These are phyloP conservation scores for Chaenogobius annularis DNA, from an alignment of 2,113 vertebrate genomes.

Conservation along the genomic window DNA sequence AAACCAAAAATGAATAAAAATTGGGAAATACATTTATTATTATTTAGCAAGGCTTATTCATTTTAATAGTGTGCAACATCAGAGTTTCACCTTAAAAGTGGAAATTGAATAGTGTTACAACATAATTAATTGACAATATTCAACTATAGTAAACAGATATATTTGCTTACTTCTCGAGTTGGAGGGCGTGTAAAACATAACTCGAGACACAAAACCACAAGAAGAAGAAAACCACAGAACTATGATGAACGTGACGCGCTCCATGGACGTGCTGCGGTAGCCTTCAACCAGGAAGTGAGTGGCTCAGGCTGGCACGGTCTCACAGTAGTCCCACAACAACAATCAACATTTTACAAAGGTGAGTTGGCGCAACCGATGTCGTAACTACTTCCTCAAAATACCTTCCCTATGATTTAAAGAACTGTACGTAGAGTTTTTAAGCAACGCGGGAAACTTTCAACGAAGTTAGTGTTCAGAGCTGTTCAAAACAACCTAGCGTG, in stretches of 20 bases:
- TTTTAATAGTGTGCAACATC: too few relatives aligned
- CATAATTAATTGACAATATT: too few relatives aligned
- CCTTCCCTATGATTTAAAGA: neutral
- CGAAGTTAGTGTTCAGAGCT: neutral
- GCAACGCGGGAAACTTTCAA: neutral
- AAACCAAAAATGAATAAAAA: too few relatives aligned
- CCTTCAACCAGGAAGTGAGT: conserved; percentile 65
- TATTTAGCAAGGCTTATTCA: too few relatives aligned
- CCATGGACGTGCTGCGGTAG: neutral
- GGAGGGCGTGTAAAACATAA: too few relatives aligned
- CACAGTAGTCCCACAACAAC: conserved; percentile 8
- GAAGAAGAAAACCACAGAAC: too few relatives aligned
- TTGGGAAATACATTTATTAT: too few relatives aligned
- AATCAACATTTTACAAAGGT: conserved; percentile 32
- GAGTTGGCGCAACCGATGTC: conserved; percentile 32
- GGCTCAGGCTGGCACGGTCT: conserved; percentile 7
- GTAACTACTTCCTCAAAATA: neutral
- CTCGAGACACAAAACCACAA: too few relatives aligned
- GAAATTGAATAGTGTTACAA: too few relatives aligned
- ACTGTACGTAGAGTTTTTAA: neutral
- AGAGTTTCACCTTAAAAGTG: too few relatives aligned
- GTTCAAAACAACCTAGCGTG: neutral
- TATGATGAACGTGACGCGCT: neutral
- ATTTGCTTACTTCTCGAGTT: too few relatives aligned
- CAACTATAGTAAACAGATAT: too few relatives aligned